Evolutionary conservation across 1,140 invertebrate genomes (phyloP).

Genomic region (Bursaphelenchus mucronatus): DNA sequence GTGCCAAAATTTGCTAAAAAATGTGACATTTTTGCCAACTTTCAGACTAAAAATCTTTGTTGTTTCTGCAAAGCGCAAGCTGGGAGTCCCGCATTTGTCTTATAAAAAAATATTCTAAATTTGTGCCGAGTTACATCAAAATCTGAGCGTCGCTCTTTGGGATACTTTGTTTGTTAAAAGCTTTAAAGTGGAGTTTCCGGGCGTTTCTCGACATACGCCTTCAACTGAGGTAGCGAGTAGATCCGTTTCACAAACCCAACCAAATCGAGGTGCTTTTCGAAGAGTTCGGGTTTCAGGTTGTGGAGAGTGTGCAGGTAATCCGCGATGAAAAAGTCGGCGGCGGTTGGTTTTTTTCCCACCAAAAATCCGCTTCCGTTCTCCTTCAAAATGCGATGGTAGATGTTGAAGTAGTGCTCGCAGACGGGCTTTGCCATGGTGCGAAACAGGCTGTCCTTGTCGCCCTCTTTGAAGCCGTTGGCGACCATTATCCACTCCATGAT

Average conservation of each 20-base stretch:
- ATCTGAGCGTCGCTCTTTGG: no score
- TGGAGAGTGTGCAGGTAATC: constrained; percentile 16
- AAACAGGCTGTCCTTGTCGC: constrained; percentile 4
- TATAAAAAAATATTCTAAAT: no score
- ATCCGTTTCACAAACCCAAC: constrained; percentile 16
- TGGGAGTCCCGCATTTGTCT: no score
- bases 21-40: no score
- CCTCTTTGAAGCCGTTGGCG: neutral
- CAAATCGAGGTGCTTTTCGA: constrained; percentile 15
- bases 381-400: constrained; percentile 10
- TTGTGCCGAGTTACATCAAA: no score
- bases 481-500: constrained; percentile 10
- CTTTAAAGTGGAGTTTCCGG: constrained; percentile 1
- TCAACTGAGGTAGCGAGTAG: constrained; percentile 2
- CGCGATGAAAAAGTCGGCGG: constrained; percentile 7
- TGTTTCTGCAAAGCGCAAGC: no score
- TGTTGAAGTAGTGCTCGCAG: constrained; percentile 12
- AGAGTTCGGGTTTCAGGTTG: constrained; percentile 8
- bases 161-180: no score
- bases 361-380: constrained; percentile 8
- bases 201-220: constrained; percentile 14
- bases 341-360: constrained; percentile 7
- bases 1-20: no score
- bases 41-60: no score
- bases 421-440: constrained; percentile 8